phyloP scores from a whole-genome alignment of 2,113 vertebrate species.

The Oreochromis spilurus region DNA sequence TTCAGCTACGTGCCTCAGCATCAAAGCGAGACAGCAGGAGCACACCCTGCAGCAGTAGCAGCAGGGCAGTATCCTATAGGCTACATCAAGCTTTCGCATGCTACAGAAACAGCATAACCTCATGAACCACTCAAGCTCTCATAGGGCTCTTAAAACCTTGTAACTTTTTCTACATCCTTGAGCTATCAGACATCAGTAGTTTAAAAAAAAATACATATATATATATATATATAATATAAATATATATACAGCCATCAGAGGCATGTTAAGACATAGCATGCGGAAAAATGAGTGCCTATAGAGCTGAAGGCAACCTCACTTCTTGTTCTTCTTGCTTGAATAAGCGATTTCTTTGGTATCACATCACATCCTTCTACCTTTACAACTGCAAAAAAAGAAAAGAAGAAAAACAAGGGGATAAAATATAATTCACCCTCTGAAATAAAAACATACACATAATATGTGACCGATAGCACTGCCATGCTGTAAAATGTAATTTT shows the following conservation, averaged over 20 bases:
- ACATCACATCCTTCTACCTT: constrained; percentile 19
- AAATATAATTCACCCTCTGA: neutral
- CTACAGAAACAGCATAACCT: constrained; percentile 61
- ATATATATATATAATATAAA: neutral
- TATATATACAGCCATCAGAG: constrained; percentile 23
- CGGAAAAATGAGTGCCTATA: constrained; percentile 55
- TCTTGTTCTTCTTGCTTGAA: constrained; percentile 31
- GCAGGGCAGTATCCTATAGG: constrained; percentile 17
- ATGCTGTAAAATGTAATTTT: constrained; percentile 45
- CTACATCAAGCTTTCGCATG: constrained; percentile 56
- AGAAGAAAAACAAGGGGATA: neutral
- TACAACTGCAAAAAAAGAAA: neutral
- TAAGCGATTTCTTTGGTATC: neutral
- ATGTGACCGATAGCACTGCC: constrained; percentile 56
- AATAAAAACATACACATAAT: constrained; percentile 1
- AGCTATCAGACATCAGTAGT: constrained; percentile 4
- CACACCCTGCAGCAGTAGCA: constrained; percentile 15
- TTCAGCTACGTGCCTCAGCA: constrained; percentile 64
- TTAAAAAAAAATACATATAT: neutral
- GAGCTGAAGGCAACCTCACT: constrained; percentile 52
- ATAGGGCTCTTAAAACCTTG: constrained; percentile 45
- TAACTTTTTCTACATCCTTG: constrained; percentile 50
- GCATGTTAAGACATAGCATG: constrained; percentile 63
- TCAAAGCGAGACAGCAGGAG: constrained; percentile 38
- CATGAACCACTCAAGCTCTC: constrained; percentile 39